Evolutionary conservation across 2,113 vertebrate species (phyloP).

Genomic region (Panthera uncia): DNA sequence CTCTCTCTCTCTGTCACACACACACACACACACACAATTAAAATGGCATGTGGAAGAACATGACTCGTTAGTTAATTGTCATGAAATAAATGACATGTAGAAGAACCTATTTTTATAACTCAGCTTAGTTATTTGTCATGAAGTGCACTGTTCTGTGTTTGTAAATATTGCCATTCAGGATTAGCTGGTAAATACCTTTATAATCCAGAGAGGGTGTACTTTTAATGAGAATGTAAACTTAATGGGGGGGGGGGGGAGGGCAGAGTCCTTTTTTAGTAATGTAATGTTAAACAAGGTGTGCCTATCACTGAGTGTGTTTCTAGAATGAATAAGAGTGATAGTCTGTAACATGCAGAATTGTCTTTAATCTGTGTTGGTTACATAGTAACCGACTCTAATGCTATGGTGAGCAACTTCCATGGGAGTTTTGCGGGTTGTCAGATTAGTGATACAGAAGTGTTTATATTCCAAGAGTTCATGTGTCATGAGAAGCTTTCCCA

Average conservation of each 20-base stretch:
- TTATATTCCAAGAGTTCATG: background rate
- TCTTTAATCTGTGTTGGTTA: background rate
- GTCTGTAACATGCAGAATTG: background rate
- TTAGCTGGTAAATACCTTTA: background rate
- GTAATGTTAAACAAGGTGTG: background rate
- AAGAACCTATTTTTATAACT: background rate
- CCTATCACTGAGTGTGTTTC: background rate
- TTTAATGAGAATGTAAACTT: background rate
- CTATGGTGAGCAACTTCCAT: background rate
- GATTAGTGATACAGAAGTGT: background rate
- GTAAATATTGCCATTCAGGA: background rate
- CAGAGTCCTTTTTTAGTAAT: conserved; percentile 2
- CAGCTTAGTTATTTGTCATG: background rate
- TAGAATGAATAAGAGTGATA: background rate
- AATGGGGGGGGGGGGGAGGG: no score
- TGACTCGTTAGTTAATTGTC: no score
- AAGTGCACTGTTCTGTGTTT: background rate
- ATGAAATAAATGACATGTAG: background rate
- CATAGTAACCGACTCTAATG: background rate
- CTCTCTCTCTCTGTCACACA: no score
- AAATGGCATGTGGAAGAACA: no score
- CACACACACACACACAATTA: no score
- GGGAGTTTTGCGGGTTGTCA: background rate
- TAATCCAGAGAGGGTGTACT: background rate
- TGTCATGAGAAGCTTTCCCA: background rate